Percentiles rank a stretch among this genome's conserved stretches.
These are phyloP conservation scores for Carassius gibelio DNA, from an alignment of 2,113 vertebrate species.

Conservation along the genomic window DNA sequence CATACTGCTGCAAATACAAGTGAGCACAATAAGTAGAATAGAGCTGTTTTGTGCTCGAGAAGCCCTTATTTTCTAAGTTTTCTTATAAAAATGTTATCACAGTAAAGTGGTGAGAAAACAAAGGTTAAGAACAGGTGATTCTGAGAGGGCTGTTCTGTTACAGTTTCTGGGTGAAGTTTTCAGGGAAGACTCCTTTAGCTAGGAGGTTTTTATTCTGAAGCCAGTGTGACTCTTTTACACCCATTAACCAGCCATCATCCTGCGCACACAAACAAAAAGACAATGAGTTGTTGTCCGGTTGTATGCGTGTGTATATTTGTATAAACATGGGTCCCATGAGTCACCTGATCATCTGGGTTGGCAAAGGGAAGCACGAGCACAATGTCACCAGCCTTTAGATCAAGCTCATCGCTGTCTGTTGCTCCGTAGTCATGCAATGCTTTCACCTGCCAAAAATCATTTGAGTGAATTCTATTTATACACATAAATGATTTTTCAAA, in stretches of 20 bases:
- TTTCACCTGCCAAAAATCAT: constrained; percentile 78
- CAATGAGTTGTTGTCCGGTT: neutral
- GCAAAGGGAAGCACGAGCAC: constrained; percentile 91
- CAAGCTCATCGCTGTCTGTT: constrained; percentile 89
- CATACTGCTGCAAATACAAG: neutral
- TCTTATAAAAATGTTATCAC: neutral
- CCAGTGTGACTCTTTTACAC: constrained; percentile 91
- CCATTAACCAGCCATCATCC: constrained; percentile 98
- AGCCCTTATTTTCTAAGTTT: too few relatives aligned
- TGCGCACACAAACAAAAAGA: constrained; percentile 63
- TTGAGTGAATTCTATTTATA: too few relatives aligned
- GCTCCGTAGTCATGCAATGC: constrained; percentile 90
- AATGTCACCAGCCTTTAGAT: constrained; percentile 86
- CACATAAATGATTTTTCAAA: too few relatives aligned
- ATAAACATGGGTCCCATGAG: constrained; percentile 4
- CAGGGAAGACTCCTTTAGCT: constrained; percentile 90
- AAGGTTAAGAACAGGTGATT: neutral
- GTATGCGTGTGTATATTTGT: neutral
- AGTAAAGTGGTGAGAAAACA: constrained; percentile 48
- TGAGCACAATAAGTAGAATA: too few relatives aligned
- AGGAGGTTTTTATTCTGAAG: constrained; percentile 85
- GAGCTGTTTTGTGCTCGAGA: too few relatives aligned
- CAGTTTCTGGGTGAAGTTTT: constrained; percentile 94
- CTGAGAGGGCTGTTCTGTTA: constrained; percentile 65
- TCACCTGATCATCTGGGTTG: constrained; percentile 91